phyloP scores from a whole-genome alignment of 2,888 invertebrate genomes.

The Zootermopsis nevadensis region DNA sequence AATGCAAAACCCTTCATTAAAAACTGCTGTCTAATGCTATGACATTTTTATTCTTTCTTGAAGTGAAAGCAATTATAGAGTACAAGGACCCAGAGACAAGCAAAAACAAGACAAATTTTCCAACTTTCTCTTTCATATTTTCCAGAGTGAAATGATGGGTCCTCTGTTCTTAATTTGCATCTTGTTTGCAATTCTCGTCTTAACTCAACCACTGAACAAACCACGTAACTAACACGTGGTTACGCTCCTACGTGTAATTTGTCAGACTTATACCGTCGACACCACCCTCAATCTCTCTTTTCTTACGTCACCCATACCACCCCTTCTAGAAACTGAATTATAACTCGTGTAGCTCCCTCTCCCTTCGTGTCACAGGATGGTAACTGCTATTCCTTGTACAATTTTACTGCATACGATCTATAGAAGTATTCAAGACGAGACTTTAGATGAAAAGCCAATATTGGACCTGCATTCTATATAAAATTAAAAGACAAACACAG shows the following conservation, averaged over 20 bases:
- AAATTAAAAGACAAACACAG: background rate
- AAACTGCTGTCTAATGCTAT: no score
- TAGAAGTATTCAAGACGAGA: background rate
- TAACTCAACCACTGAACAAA: slow-evolving; percentile 4
- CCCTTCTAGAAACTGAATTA: slow-evolving; percentile 26
- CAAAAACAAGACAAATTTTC: background rate
- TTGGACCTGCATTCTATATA: background rate
- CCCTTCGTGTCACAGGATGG: background rate
- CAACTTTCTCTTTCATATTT: background rate
- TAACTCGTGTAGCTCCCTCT: background rate
- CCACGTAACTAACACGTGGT: slow-evolving; percentile 1
- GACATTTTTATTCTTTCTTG: background rate
- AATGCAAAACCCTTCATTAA: no score
- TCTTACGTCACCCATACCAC: background rate
- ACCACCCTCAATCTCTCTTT: background rate
- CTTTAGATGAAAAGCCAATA: background rate
- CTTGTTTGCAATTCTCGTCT: background rate
- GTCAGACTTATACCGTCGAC: slow-evolving; percentile 19
- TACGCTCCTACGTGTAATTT: slow-evolving; percentile 21
- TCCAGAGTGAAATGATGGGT: background rate
- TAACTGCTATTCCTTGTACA: background rate
- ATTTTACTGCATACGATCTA: background rate
- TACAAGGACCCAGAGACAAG: background rate
- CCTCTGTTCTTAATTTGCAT: slow-evolving; percentile 30
- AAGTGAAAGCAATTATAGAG: background rate